phyloP scores from a whole-genome alignment of 2,888 invertebrate genomes.

The Odontothrips loti region DNA sequence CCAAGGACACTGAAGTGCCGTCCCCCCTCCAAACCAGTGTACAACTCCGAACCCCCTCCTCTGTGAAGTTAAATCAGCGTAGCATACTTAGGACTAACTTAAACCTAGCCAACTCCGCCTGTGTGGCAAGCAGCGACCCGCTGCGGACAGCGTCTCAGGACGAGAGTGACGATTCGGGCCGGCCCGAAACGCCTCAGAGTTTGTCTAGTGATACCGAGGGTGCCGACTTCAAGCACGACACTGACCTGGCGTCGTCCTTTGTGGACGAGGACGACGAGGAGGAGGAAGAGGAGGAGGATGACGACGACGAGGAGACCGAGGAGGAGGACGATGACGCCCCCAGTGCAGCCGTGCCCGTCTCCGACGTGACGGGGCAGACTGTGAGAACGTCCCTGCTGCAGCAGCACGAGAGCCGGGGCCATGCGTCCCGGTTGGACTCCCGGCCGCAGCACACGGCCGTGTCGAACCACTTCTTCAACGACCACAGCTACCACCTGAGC shows the following conservation, averaged over 20 bases:
- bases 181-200: background rate
- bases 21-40: background rate
- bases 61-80: conserved; percentile 1
- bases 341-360: background rate
- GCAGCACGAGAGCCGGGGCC: background rate
- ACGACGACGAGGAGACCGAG: background rate
- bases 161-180: background rate
- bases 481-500: conserved; percentile 22
- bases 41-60: background rate
- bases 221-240: background rate
- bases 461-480: conserved; percentile 20
- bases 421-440: background rate
- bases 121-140: background rate
- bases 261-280: background rate
- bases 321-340: conserved; percentile 5
- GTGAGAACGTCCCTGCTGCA: background rate
- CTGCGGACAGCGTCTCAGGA: conserved; percentile 13
- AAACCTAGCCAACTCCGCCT: background rate
- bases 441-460: conserved; percentile 8
- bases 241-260: background rate
- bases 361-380: background rate
- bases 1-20: conserved; percentile 1
- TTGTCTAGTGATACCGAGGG: background rate
- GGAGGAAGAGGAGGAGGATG: background rate
- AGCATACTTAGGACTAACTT: conserved; percentile 9